These are phyloP conservation scores for Eucidaris tribuloides DNA, from an alignment of 35 echinoderm and acorn worm genomes.

Conservation along the genomic window DNA sequence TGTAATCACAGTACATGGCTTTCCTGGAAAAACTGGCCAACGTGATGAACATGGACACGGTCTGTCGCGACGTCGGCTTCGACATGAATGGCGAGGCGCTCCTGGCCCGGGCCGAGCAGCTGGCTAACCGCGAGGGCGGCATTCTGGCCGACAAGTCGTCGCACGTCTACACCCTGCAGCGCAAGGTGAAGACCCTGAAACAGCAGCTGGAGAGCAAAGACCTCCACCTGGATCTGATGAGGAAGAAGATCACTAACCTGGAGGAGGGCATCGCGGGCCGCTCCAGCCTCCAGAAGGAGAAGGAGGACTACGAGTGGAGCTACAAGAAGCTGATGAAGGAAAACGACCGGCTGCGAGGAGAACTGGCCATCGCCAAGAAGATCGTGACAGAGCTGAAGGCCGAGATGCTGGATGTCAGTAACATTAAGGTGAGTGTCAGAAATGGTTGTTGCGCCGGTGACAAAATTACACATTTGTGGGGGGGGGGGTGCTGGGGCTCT, in stretches of 20 bases:
- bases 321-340: constrained; percentile 71
- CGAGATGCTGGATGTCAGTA: constrained; percentile 81
- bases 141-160: constrained; percentile 79
- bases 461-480: not conserved
- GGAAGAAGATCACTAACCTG: constrained; percentile 84
- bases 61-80: constrained; percentile 86
- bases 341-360: constrained; percentile 78
- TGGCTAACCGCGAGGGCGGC: constrained; percentile 65
- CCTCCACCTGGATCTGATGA: constrained; percentile 87
- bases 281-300: constrained; percentile 76
- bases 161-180: constrained; percentile 85
- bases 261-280: constrained; percentile 73
- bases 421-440: constrained; percentile 74
- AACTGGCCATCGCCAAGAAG: constrained; percentile 77
- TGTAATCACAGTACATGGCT: constrained; percentile 99
- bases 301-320: constrained; percentile 71
- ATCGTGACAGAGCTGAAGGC: constrained; percentile 80
- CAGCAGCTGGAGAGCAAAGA: constrained; percentile 98
- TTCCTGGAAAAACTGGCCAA: constrained; percentile 74
- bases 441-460: not conserved
- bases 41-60: constrained; percentile 80
- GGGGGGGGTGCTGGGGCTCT: not conserved
- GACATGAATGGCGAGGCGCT: constrained; percentile 91
- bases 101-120: constrained; percentile 81
- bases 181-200: constrained; percentile 89